Base-by-base conservation (phyloP, 1,140 invertebrate genomes). In the Frieseomelitta varia region DNA sequence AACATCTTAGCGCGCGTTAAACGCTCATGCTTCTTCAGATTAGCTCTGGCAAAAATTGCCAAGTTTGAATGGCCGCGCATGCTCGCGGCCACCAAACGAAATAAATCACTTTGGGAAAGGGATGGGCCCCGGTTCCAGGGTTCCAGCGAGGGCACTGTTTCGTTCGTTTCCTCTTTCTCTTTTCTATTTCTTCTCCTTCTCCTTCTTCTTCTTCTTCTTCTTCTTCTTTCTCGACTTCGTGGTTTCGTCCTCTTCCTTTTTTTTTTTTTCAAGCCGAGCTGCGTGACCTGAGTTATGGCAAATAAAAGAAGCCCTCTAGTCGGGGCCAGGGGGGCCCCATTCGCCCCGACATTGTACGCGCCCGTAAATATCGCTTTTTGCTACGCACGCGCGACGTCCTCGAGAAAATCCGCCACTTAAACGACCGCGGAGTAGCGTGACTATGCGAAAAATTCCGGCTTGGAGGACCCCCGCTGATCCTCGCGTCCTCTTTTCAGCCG, bases 11-110 rank as follows among this genome's bases (percentile, higher is more conserved):
- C 69, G 76, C 80, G 85, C 84, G 89, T 90, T 90, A 90, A 90
- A 90, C 81, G 89, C 76, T 88, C 74, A 79, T 80, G 88, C 89
- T 90, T 90, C 89, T 88, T 90, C 81, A 88, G 88, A 90, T 90
- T 88, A 90, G 88, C 69, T 51, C 30, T 76, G 61, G 84, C 79
- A 90, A 88, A 90, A 90, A 88, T 88, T 68, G 85, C 78, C 81
- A 90, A 90, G 79, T 88, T 90, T 88, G 79, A 90, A 90, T 86
- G 80, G 65, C 75, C 53, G 58, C 71, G 79, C 76, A 73, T 87
- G 67, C 85, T 87, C 85, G 85, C 81, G 69, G 81, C 76, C 76
- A 77, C 81, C 78, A 87, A 90, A 90, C 83, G 65, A 82, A 86
- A 90, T 90, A 90, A 90, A 90, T 90, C 88, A 89, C 83, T 85